Evolutionary conservation across 2,888 invertebrate genomes (phyloP).

Genomic region (Meteorus cinctellus): DNA sequence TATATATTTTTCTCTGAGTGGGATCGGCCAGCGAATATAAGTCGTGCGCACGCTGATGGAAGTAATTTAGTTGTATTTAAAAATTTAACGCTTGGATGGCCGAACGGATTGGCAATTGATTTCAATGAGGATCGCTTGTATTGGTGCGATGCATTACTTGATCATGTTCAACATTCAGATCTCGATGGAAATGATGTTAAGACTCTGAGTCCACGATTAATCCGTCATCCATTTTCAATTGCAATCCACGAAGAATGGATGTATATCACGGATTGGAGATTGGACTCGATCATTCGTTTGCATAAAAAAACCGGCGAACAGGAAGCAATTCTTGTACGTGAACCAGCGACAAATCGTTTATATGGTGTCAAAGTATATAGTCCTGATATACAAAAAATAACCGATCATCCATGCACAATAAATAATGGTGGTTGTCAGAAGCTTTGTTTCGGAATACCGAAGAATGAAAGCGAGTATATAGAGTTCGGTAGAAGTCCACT

Average conservation of each 20-base stretch:
- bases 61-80: slow-evolving; percentile 89
- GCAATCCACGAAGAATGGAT: slow-evolving; percentile 92
- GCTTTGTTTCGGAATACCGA: slow-evolving; percentile 93
- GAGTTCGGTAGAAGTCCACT: slow-evolving; percentile 64
- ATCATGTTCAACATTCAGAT: slow-evolving; percentile 95
- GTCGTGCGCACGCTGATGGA: slow-evolving; percentile 93
- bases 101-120: slow-evolving; percentile 96
- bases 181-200: slow-evolving; percentile 93
- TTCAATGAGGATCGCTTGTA: slow-evolving; percentile 90
- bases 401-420: slow-evolving; percentile 86
- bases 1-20: slow-evolving; percentile 97
- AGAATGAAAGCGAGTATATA: slow-evolving; percentile 71
- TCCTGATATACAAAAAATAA: slow-evolving; percentile 82
- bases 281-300: slow-evolving; percentile 93
- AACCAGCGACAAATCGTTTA: slow-evolving; percentile 91
- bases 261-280: slow-evolving; percentile 97
- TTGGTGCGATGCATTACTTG: slow-evolving; percentile 97
- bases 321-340: slow-evolving; percentile 89
- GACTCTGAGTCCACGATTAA: slow-evolving; percentile 90
- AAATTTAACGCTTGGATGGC: slow-evolving; percentile 96
- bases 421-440: slow-evolving; percentile 95
- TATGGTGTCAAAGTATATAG: slow-evolving; percentile 95
- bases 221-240: slow-evolving; percentile 93
- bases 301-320: slow-evolving; percentile 92
- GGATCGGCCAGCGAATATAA: slow-evolving; percentile 97